Conservation (phyloP, 2,888 invertebrate species). For the Drosophila prolongata region DNA sequence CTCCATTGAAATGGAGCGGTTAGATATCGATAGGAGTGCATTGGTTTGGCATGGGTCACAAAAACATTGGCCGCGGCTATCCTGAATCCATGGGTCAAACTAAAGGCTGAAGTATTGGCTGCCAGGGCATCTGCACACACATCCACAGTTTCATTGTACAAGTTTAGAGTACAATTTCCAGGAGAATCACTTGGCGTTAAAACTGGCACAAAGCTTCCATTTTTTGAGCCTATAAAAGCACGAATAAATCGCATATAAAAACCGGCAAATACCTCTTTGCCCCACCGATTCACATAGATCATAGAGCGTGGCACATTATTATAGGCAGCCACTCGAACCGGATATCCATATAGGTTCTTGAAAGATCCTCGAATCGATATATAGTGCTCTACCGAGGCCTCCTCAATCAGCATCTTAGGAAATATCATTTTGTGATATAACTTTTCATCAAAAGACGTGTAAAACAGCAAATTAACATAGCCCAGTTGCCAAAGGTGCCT, state of each 20-base stretch:
- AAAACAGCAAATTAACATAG: constrained; percentile 45
- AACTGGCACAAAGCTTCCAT: constrained; percentile 60
- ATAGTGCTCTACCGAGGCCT: constrained; percentile 40
- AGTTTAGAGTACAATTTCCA: constrained; percentile 36
- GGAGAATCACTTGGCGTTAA: constrained; percentile 45
- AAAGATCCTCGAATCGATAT: neutral
- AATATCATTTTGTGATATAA: constrained; percentile 52
- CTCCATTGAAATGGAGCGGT: constrained; percentile 49
- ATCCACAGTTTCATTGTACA: constrained; percentile 40
- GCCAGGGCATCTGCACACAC: constrained; percentile 61
- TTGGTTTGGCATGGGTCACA: constrained; percentile 55
- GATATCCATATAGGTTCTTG: constrained; percentile 42
- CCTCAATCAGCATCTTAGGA: constrained; percentile 19
- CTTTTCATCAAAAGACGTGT: neutral
- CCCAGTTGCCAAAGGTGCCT: constrained; percentile 40
- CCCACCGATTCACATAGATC: constrained; percentile 46
- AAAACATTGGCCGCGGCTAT: constrained; percentile 60
- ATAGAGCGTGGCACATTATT: constrained; percentile 52
- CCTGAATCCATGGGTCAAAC: constrained; percentile 49
- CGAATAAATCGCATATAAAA: constrained; percentile 59
- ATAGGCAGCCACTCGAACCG: constrained; percentile 59
- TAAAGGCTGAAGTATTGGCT: constrained; percentile 21
- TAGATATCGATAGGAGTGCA: constrained; percentile 59
- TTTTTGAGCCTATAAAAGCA: constrained; percentile 37
- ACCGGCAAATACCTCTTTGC: constrained; percentile 46